Conservation (phyloP, 2,888 invertebrate species). For the Phyllotreta striolata region DNA sequence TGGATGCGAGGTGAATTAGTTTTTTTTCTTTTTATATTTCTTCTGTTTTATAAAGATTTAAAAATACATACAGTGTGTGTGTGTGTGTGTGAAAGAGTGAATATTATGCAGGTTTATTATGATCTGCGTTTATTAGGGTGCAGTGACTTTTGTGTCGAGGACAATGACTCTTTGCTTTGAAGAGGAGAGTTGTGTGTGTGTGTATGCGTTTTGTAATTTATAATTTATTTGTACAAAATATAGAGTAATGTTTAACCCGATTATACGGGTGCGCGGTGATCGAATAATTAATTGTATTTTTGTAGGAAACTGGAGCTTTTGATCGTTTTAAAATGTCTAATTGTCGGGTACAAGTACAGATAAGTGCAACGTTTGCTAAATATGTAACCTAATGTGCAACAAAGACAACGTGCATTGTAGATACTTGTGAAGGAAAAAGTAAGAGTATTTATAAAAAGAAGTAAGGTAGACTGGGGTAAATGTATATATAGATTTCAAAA, state of each 20-base stretch:
- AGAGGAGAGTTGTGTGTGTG: slow-evolving; percentile 48
- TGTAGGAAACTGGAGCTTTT: too few relatives aligned
- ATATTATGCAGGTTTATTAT: slow-evolving; percentile 20
- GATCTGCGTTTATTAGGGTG: slow-evolving; percentile 33
- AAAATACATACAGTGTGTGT: too few relatives aligned
- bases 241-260: slow-evolving; percentile 4
- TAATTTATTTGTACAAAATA: slow-evolving; percentile 37
- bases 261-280: slow-evolving; percentile 14
- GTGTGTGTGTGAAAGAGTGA: too few relatives aligned
- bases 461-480: too few relatives aligned
- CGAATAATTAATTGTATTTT: slow-evolving; percentile 6
- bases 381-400: too few relatives aligned
- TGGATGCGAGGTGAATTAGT: slow-evolving; percentile 60
- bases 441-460: too few relatives aligned
- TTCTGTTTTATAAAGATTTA: background rate
- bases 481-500: too few relatives aligned
- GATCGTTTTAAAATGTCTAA: too few relatives aligned
- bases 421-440: too few relatives aligned
- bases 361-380: too few relatives aligned
- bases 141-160: slow-evolving; percentile 33
- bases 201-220: slow-evolving; percentile 36
- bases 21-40: background rate
- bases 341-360: too few relatives aligned
- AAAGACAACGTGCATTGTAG: too few relatives aligned
- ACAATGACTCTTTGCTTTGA: slow-evolving; percentile 31